phyloP scores from a whole-genome alignment of 2,888 invertebrate genomes.

The Heteromyza rotundicornis region DNA sequence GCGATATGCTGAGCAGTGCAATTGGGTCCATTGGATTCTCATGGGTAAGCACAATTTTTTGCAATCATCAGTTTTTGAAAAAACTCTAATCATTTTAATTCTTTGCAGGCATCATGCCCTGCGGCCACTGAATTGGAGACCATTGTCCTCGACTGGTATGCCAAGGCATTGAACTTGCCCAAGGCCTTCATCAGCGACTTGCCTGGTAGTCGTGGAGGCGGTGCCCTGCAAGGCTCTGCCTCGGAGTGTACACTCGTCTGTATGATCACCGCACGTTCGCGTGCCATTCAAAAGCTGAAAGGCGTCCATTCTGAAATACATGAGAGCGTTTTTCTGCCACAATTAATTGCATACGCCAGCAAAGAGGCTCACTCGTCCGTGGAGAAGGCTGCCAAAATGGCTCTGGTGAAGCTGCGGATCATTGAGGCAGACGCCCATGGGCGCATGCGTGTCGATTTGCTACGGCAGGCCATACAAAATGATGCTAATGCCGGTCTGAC shows the following conservation, averaged over 20 bases:
- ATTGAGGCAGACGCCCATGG: slow-evolving; percentile 75
- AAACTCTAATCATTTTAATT: too few species aligned
- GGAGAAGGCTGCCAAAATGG: slow-evolving; percentile 80
- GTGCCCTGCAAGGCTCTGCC: slow-evolving; percentile 83
- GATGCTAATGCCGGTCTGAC: slow-evolving; percentile 77
- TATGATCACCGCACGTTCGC: slow-evolving; percentile 76
- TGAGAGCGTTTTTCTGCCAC: slow-evolving; percentile 77
- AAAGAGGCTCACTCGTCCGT: slow-evolving; percentile 78
- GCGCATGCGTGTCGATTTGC: slow-evolving; percentile 69
- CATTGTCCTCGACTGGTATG: slow-evolving; percentile 83
- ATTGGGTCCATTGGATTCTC: slow-evolving; percentile 92
- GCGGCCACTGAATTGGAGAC: slow-evolving; percentile 86
- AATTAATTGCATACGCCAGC: slow-evolving; percentile 78
- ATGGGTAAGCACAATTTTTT: slow-evolving; percentile 69
- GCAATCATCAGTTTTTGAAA: not conserved
- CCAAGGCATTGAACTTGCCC: slow-evolving; percentile 77
- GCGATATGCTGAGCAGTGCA: slow-evolving; percentile 87
- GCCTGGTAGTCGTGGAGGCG: slow-evolving; percentile 70
- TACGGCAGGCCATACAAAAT: slow-evolving; percentile 71
- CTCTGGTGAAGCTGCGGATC: slow-evolving; percentile 74
- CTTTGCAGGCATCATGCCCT: slow-evolving; percentile 77
- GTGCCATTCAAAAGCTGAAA: slow-evolving; percentile 74
- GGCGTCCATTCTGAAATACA: slow-evolving; percentile 63
- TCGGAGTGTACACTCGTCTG: slow-evolving; percentile 82
- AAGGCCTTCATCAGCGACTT: slow-evolving; percentile 67